Base-by-base conservation (phyloP, 92 coral and sea anemone genomes). In the Epizoanthus fatuus region DNA sequence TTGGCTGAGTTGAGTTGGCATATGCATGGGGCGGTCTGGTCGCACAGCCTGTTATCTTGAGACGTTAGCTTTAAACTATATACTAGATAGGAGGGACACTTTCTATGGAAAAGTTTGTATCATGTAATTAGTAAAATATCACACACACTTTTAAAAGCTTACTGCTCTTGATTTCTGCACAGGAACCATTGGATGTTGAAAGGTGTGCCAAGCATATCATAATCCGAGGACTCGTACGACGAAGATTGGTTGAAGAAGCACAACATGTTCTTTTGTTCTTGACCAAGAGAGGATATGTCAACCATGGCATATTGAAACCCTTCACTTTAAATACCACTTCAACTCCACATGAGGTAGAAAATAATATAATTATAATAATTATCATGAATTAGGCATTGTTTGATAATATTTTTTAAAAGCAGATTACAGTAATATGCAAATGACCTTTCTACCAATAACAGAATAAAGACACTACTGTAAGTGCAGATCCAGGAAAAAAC, bases 201-300 rank as follows among this genome's bases (percentile, higher is more conserved):
- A 92, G 65, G 64, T 93, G 96, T 78, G 90, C 95, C 67, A 74
- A 82, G 37, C 86, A 97, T 63, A 89, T 97, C 25, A 91, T 97
- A n/a, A 80, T 94, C 0, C 93, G 99, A 72, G 99, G 99, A 5
- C 89, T 97, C 14, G 95, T 88, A 0, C 93, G 99, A 37, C 85
- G 96, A 52, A 92, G 94, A 15, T 73, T 97, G 63, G 90, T 95
- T 3, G 88, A 87, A 59, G 98, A 93, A 56, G 75, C 91, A 67
- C 76, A 82, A 12, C 58, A 77, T 42, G 85, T 95, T 68, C 79
- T 95, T 63, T 72, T 68, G 40, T 95, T 77, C 81, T 85, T 95
- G 64, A 90, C 98, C 17, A 75, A 82, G 53, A 93, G 87, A 86
- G 99, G 98, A 7, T 79, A 93, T 82, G 90, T 97, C 13, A 97